A percentile compares a stretch with the other conserved stretches of the same genome.
phyloP scores from a whole-genome alignment of 2,797 vertebrate species.

The Hemitrygon akajei region DNA sequence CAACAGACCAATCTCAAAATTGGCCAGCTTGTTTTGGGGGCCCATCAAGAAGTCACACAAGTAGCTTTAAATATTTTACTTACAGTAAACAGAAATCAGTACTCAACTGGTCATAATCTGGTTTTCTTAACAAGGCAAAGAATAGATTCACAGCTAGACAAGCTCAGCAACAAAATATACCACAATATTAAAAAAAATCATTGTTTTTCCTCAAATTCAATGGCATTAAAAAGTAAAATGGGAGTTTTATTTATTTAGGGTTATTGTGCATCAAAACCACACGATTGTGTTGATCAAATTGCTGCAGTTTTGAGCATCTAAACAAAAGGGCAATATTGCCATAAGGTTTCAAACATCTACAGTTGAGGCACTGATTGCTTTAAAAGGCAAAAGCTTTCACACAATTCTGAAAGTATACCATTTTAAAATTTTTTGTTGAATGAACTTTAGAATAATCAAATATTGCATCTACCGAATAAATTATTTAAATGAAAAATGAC shows the following conservation, averaged over 20 bases:
- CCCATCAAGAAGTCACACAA: too few species aligned
- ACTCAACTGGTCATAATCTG: background rate
- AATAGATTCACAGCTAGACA: background rate
- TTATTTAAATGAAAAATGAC: too few species aligned
- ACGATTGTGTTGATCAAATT: background rate
- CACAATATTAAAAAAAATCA: background rate
- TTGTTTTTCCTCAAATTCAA: background rate
- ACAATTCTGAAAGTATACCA: background rate
- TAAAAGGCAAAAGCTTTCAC: background rate
- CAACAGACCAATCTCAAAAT: background rate
- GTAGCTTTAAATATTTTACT: background rate
- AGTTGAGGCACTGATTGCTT: background rate
- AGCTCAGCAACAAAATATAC: background rate
- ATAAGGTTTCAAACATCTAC: background rate
- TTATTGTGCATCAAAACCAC: background rate
- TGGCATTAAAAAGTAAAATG: background rate
- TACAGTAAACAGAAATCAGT: background rate
- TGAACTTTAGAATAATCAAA: too few species aligned
- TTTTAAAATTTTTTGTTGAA: too few species aligned
- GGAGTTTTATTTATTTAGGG: background rate
- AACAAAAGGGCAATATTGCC: background rate
- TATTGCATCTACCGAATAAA: too few species aligned
- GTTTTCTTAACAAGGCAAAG: background rate
- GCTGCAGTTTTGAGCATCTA: background rate
- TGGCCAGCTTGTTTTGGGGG: background rate